phyloP scores from a whole-genome alignment of 2,888 invertebrate species.

The Ditylenchus weischeri region DNA sequence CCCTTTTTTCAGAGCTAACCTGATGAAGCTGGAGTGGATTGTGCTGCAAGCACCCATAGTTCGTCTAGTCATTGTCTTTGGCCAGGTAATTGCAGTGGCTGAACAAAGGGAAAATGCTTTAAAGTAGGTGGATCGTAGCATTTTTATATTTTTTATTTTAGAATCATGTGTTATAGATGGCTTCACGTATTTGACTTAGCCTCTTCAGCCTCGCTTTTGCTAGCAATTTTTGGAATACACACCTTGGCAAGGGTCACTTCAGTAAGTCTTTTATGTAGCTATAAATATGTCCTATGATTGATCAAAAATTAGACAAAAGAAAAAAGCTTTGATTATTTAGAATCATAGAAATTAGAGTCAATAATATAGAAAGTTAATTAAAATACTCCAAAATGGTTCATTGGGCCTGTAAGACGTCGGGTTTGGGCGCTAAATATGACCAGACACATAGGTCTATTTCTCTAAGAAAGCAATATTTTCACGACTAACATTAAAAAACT shows the following conservation, averaged over 20 bases:
- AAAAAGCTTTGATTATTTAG: too few relatives aligned
- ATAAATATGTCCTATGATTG: background rate
- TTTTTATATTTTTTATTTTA: background rate
- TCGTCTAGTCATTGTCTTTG: constrained; percentile 50
- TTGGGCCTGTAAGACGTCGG: too few relatives aligned
- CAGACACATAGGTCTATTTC: too few relatives aligned
- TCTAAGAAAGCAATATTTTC: too few relatives aligned
- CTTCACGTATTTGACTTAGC: constrained; percentile 52
- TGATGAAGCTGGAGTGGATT: constrained; percentile 52
- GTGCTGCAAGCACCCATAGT: constrained; percentile 57
- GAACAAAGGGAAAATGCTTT: constrained; percentile 34
- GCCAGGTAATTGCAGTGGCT: constrained; percentile 45
- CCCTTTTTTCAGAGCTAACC: constrained; percentile 41
- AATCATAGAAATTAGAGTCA: too few relatives aligned
- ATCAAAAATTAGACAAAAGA: too few relatives aligned
- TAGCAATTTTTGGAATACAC: constrained; percentile 57
- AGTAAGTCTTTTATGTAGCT: constrained; percentile 25
- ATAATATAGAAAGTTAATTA: too few relatives aligned
- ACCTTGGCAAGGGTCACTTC: constrained; percentile 51
- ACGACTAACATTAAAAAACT: too few relatives aligned
- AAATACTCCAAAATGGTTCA: too few relatives aligned
- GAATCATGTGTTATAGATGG: constrained; percentile 27
- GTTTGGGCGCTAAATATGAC: too few relatives aligned
- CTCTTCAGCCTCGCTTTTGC: constrained; percentile 48
- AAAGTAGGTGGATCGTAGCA: background rate